Percentiles rank a stretch among this genome's conserved stretches.
phyloP scores from a whole-genome alignment of 2,888 invertebrate species.

The Folsomia manolachei region DNA sequence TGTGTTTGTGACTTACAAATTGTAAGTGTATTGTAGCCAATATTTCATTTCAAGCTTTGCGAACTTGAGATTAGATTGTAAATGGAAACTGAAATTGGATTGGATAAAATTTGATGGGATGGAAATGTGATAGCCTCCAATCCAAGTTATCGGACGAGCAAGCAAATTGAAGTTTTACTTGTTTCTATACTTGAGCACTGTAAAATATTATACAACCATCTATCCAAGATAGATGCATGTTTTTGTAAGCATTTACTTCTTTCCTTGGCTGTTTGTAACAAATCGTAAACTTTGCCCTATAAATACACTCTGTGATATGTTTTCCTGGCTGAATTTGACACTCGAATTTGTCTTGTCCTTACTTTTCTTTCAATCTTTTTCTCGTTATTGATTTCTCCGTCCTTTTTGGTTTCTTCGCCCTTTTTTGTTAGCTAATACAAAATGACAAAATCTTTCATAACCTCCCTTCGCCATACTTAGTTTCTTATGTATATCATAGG shows the following conservation, averaged over 20 bases:
- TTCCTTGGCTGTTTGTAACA: neutral
- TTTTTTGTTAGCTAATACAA: neutral
- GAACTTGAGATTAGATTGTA: constrained; percentile 14
- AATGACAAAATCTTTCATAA: neutral
- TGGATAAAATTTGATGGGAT: constrained; percentile 17
- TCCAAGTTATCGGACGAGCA: neutral
- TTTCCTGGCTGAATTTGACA: neutral
- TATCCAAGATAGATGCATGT: too few species aligned
- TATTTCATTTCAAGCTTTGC: too few species aligned
- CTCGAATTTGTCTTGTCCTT: constrained; percentile 3
- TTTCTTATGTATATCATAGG: too few species aligned
- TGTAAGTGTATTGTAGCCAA: too few species aligned
- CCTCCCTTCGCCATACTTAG: too few species aligned
- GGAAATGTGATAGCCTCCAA: neutral
- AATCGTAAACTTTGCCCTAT: constrained; percentile 8
- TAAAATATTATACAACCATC: neutral
- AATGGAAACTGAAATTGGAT: constrained; percentile 34
- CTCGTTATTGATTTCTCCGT: constrained; percentile 4
- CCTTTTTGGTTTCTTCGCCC: neutral
- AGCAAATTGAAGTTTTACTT: neutral
- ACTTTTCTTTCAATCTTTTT: neutral
- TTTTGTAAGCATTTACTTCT: neutral
- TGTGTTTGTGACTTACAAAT: too few species aligned
- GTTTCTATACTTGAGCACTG: neutral
- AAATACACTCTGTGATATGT: neutral